A percentile compares a stretch with the other conserved stretches of the same genome.
Conservation (phyloP, 2,888 invertebrate species). For the Blera fallax region DNA sequence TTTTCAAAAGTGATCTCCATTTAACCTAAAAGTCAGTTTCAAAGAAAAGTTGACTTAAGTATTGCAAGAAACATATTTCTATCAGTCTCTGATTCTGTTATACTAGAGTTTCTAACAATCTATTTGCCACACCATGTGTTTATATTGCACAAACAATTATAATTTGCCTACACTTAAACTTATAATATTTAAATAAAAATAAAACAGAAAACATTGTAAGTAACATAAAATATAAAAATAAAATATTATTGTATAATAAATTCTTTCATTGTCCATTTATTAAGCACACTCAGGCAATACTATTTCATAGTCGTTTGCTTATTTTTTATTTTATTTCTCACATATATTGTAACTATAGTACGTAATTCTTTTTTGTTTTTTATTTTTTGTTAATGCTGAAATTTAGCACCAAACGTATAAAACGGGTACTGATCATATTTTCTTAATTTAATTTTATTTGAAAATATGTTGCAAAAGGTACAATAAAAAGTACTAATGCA, state of each 20-base stretch:
- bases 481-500: conserved; percentile 3
- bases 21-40: no score
- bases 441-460: background rate
- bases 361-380: background rate
- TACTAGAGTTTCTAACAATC: background rate
- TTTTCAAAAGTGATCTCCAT: no score
- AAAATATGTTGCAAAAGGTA: conserved; percentile 6
- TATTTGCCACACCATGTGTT: background rate
- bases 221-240: no score
- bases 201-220: background rate
- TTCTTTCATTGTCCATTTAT: conserved; percentile 54
- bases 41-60: no score
- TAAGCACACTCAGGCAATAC: conserved; percentile 45
- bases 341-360: background rate
- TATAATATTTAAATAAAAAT: background rate
- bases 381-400: background rate
- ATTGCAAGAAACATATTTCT: no score
- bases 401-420: background rate
- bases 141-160: conserved; percentile 16
- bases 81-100: no score
- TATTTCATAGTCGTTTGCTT: background rate
- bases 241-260: background rate
- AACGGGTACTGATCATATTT: background rate
- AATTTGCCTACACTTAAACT: background rate
- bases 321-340: background rate